Evolutionary conservation across 2,797 vertebrate genomes (phyloP).

Genomic region (Danio albolineatus): DNA sequence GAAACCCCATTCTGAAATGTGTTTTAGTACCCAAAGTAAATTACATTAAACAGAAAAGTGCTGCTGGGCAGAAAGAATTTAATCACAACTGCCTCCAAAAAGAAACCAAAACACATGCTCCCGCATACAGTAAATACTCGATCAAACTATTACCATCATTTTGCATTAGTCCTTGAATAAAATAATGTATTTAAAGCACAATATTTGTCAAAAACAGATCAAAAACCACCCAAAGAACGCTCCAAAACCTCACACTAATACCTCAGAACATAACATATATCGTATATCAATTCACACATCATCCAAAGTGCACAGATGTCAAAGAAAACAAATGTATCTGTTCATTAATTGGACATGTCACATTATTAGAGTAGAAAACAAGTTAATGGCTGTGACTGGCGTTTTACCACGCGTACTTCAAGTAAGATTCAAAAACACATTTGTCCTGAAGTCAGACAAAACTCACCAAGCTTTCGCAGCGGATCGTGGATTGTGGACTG

Average conservation of each 20-base stretch:
- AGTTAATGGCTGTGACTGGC: neutral
- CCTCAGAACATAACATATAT: neutral
- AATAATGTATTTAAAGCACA: neutral
- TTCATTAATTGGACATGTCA: neutral
- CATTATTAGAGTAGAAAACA: neutral
- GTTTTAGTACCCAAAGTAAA: neutral
- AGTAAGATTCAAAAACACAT: neutral
- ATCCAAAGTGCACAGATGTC: neutral
- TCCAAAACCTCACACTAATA: neutral
- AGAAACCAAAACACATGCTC: too few species aligned
- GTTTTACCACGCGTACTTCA: neutral
- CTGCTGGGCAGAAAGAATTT: neutral
- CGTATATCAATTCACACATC: too few species aligned
- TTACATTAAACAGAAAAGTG: neutral
- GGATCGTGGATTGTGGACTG: slow-evolving; percentile 69
- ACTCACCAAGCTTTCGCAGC: slow-evolving; percentile 76
- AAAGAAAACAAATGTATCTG: neutral
- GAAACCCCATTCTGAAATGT: neutral
- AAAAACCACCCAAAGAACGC: neutral
- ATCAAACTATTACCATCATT: neutral
- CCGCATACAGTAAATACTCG: too few species aligned
- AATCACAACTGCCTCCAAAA: too few species aligned
- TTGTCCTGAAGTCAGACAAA: too few species aligned
- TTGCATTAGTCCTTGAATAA: too few species aligned
- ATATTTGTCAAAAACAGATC: neutral